Conservation (phyloP, 2,113 vertebrate genomes). For the Cryptomyrus ogoouensis region DNA sequence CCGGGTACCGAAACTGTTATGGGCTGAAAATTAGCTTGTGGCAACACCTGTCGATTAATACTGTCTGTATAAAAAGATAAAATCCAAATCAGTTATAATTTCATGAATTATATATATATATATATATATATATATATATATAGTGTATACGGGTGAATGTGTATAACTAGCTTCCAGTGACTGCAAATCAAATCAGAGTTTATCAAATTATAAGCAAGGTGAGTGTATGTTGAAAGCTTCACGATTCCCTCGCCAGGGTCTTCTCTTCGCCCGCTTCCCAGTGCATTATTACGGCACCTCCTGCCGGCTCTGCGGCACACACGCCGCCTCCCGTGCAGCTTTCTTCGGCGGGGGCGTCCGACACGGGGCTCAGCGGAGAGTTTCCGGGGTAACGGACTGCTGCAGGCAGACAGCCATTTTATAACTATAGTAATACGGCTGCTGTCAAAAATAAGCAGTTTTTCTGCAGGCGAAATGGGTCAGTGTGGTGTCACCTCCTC, state of each 20-base stretch:
- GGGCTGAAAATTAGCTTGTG: background rate
- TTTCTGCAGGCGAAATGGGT: conserved; percentile 47
- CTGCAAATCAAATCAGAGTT: background rate
- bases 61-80: background rate
- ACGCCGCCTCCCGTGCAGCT: background rate
- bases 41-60: background rate
- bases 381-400: background rate
- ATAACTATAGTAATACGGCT: conserved; percentile 6
- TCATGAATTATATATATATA: too few relatives aligned
- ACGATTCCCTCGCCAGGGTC: background rate
- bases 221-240: background rate
- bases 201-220: background rate
- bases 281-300: background rate
- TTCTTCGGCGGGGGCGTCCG: background rate
- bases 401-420: conserved; percentile 29
- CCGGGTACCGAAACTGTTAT: background rate
- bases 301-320: background rate
- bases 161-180: background rate
- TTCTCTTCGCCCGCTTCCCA: background rate
- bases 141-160: too few relatives aligned
- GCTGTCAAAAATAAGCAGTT: background rate
- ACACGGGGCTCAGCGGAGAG: background rate
- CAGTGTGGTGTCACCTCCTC: conserved; percentile 95
- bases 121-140: too few relatives aligned
- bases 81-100: background rate